phyloP scores from a whole-genome alignment of 2,113 vertebrate species.

The Dendropsophus ebraccatus region DNA sequence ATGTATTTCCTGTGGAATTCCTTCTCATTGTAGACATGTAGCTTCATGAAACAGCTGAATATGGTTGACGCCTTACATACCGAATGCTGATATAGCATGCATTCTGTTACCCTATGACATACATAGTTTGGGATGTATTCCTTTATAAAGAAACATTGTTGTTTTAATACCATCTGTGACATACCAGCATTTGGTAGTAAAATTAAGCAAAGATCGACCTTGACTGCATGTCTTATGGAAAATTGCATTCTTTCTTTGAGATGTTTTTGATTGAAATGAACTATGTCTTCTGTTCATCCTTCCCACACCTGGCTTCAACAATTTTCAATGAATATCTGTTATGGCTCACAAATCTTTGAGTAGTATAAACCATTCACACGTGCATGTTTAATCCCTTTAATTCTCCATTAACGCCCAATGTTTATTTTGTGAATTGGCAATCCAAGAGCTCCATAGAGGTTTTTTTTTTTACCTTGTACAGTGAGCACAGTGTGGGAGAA shows the following conservation, averaged over 20 bases:
- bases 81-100: slow-evolving; percentile 6
- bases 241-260: slow-evolving; percentile 21
- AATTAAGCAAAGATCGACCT: slow-evolving; percentile 6
- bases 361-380: slow-evolving; percentile 14
- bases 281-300: slow-evolving; percentile 15
- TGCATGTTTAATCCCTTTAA: slow-evolving; percentile 8
- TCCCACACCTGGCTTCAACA: slow-evolving; percentile 41
- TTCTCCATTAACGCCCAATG: neutral
- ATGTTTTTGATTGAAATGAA: slow-evolving; percentile 39
- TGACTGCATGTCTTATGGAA: neutral
- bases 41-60: slow-evolving; percentile 31
- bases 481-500: neutral
- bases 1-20: slow-evolving; percentile 12
- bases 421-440: slow-evolving; percentile 19
- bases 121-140: slow-evolving; percentile 29
- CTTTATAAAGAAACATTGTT: slow-evolving; percentile 39
- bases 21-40: slow-evolving; percentile 13
- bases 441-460: neutral
- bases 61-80: neutral
- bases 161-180: slow-evolving; percentile 24
- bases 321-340: slow-evolving; percentile 12
- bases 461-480: neutral
- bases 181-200: slow-evolving; percentile 34
- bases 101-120: slow-evolving; percentile 23
- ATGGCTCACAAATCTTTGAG: slow-evolving; percentile 8